A percentile compares a stretch with the other conserved stretches of the same genome.
Conservation (phyloP, 53 echinoderm and acorn worm genomes). For the Actinopyga echinites region DNA sequence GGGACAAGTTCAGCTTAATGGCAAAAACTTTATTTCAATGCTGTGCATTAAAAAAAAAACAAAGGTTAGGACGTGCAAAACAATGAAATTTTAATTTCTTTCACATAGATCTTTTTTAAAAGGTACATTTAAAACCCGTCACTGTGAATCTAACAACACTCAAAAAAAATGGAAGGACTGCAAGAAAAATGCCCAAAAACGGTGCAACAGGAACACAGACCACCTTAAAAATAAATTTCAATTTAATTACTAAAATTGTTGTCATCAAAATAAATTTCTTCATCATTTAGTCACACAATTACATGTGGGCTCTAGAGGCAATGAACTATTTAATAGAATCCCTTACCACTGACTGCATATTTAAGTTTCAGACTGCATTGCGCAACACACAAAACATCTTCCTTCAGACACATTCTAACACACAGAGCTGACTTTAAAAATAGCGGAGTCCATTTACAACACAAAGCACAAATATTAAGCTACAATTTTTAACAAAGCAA, state of each 20-base stretch:
- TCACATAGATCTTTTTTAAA: constrained; percentile 17
- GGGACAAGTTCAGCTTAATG: no score
- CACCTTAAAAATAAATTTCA: neutral
- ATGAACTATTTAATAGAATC: no score
- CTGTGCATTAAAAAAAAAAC: constrained; percentile 36
- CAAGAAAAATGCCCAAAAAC: neutral
- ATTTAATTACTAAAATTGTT: neutral
- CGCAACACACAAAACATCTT: no score
- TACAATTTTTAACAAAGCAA: no score
- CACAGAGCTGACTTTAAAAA: no score
- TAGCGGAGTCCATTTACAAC: no score
- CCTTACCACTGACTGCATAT: no score
- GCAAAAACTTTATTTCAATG: constrained; percentile 16
- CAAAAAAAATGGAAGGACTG: constrained; percentile 30
- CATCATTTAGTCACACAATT: neutral
- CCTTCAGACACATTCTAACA: no score
- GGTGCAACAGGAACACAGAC: neutral
- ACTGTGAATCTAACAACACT: constrained; percentile 14
- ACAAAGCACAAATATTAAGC: no score
- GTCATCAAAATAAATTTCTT: neutral
- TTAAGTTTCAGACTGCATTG: no score
- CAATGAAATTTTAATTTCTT: constrained; percentile 46
- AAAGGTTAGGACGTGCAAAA: constrained; percentile 31
- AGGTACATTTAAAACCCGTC: constrained; percentile 27
- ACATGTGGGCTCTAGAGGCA: no score